Base-by-base conservation (phyloP, 2,888 invertebrate species). In the Aphelenchoides bicaudatus region DNA sequence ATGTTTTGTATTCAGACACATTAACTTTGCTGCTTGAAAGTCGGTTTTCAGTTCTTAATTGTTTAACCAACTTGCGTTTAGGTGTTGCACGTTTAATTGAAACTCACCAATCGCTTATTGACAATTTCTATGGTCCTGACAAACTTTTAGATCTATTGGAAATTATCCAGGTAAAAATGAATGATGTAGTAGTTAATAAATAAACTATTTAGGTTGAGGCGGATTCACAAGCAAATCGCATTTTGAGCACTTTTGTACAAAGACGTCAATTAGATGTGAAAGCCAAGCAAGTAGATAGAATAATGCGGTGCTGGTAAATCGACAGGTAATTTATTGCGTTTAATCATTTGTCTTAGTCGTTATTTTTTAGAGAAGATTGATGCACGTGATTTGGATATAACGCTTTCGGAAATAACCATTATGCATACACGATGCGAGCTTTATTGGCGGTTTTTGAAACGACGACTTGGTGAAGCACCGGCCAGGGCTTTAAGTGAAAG, bases 371-470 rank as follows among this genome's bases (percentile, higher is more conserved):
- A 56, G 5, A 53, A 79, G 66, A 65, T 82, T 19, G 89, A 91
- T 80, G 88, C 90, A 0, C 87, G 88, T 74, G 88, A 88, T 71
- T 84, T 91, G 56, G 96, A 96, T 82, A 85, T 88, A 0, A 83
- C 90, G 43, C 85, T 96, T 59, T 87, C 88, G 0, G 96, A 98
- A 82, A 85, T 94, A 59, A 91, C 92, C 0, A 84, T 91, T 48
- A 87, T 93, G 82, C 91, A 91, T 82, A 87, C 90, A 0, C 84
- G 92, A 66, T 85, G 89, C n/a, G 89, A 90, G 77, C 83, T 96
- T 23, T 98, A 94, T 81, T 86, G 90, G 71, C 84, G 88, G 68
- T 98, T 96, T 82, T 83, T 96, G 62, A 84, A 86, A 52, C 84
- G 90, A 59, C 85, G 90, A 75, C 83, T 88, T 21, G 84, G 66